Evolutionary conservation across 2,113 vertebrate species (phyloP).

Genomic region (Bubo scandiacus): DNA sequence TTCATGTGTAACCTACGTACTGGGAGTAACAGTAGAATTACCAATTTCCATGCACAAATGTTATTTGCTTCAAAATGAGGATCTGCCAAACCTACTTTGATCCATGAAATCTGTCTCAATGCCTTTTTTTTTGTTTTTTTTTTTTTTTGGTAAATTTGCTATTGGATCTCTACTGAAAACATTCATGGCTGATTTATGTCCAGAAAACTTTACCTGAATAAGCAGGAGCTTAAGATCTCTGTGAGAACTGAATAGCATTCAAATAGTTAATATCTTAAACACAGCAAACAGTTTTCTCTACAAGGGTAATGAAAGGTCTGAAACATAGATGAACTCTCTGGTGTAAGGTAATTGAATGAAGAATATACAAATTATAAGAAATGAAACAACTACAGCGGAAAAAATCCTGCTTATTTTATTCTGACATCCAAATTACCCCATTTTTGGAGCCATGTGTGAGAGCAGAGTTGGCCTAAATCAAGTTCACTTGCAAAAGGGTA

Average conservation of each 20-base stretch:
- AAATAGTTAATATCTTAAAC: background rate
- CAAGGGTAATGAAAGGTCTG: background rate
- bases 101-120: background rate
- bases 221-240: background rate
- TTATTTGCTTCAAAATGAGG: background rate
- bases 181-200: background rate
- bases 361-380: background rate
- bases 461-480: background rate
- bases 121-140: background rate
- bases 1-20: accelerated
- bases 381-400: background rate
- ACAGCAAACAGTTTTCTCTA: background rate
- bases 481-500: background rate
- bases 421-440: background rate
- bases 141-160: background rate
- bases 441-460: background rate
- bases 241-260: background rate
- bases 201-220: background rate
- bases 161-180: background rate
- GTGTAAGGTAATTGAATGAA: background rate
- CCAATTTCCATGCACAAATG: background rate
- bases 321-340: background rate
- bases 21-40: background rate
- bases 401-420: background rate
- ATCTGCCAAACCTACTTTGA: background rate